These are phyloP conservation scores for Melitaea cinxia DNA, from an alignment of 1,140 invertebrate genomes.

Conservation along the genomic window DNA sequence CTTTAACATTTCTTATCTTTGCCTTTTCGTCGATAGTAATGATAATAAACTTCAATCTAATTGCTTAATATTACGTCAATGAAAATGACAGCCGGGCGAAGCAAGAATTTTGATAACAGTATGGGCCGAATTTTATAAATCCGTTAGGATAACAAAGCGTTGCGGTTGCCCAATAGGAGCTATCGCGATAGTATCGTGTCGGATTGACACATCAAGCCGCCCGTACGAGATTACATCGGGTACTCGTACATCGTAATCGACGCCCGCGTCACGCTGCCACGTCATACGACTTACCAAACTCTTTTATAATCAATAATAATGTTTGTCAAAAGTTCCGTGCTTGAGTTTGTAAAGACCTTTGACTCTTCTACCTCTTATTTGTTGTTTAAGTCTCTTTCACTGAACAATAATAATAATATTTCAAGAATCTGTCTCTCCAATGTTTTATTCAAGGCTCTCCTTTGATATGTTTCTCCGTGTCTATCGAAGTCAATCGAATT, in stretches of 20 bases:
- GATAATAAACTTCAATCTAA: conserved; percentile 38
- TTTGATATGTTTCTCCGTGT: no score
- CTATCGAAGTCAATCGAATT: no score
- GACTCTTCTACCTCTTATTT: no score
- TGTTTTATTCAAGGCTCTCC: no score
- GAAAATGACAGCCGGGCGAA: conserved; percentile 32
- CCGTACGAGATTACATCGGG: conserved; percentile 65
- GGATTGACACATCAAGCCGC: conserved; percentile 77
- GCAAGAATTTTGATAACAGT: conserved; percentile 27
- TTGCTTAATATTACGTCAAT: conserved; percentile 32
- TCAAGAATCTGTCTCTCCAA: no score
- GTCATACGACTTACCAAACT: conserved; percentile 53
- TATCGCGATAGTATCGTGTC: conserved; percentile 63
- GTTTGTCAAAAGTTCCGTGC: background rate
- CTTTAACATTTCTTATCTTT: background rate
- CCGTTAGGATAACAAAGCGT: conserved; percentile 74
- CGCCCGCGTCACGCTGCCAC: conserved; percentile 57
- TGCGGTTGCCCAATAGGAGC: conserved; percentile 73
- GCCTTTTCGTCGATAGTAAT: conserved; percentile 28
- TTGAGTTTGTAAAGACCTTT: background rate
- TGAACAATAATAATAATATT: no score
- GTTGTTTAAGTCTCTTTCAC: no score
- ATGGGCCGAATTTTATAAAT: conserved; percentile 45
- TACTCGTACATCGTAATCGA: conserved; percentile 61
- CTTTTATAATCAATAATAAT: conserved; percentile 13